Base-by-base conservation (phyloP, 2,888 invertebrate species). In the Tortrix viridana region DNA sequence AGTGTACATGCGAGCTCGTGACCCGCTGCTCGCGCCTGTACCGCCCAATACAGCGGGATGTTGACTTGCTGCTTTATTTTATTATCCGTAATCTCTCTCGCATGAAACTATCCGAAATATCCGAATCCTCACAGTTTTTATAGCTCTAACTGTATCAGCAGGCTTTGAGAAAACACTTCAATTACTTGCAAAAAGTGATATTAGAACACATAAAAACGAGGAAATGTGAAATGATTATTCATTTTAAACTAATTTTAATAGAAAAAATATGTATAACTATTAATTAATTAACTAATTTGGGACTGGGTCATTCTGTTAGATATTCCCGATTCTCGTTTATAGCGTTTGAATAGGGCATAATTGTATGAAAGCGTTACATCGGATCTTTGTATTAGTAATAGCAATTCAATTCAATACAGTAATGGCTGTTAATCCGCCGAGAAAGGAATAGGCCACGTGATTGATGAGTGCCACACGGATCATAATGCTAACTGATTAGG, bases 381-480 rank as follows among this genome's bases (percentile, higher is more conserved):
- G 16, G 6, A 2, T 2, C 19, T 44, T n/a, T 3, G 44, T 44
- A 44, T 9, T 18, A 3, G 3, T 69, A 76, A 77, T 74, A 72
- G 74, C 74, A 71, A 72, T 75, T 74, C 71, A 71, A 75, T 75
- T 74, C 67, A 71, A 72, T 74, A 71, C 72, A 76, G 74, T 81
- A 81, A 82, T 81, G 79, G 77, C 80, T 75, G 74, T 70, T 81
- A 80, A 81, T 79, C 77, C 74, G 69, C 71, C 77, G 73, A 72
- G 69, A 72, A 47, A 47, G 14, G 3, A 9, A 14, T 14, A 12
- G 22, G 22, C 47, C 14, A 22, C 32, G 20, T 14, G 47, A 47
- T n/a, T 22, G 47, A 20, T 47, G 22, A 20, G 22, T 22, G 47
- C 47, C 47, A 47, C 22, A 14, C n/a, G 20, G 20, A 47, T 47